Percentiles rank a stretch among this genome's conserved stretches.
phyloP scores from a whole-genome alignment of 2,888 invertebrate species.

The Leucoptera coffeella region DNA sequence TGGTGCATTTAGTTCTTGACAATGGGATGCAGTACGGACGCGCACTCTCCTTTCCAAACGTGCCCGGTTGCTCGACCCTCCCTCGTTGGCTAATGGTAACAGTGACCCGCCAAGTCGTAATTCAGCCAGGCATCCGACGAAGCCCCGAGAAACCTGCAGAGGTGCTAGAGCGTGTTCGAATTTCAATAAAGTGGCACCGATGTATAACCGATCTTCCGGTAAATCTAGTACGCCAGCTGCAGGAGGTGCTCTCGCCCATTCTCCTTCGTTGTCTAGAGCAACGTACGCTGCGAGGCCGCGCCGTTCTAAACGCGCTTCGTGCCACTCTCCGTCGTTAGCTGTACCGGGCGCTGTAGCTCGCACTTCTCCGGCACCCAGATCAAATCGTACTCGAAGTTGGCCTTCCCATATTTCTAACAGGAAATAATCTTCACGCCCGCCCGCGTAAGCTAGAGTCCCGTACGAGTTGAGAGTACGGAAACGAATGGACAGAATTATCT shows the following conservation, averaged over 20 bases:
- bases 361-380: conserved; percentile 88
- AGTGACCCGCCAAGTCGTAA: conserved; percentile 68
- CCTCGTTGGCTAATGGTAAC: conserved; percentile 61
- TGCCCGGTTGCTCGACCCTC: conserved; percentile 17
- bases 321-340: conserved; percentile 56
- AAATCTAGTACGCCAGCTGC: conserved; percentile 80
- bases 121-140: conserved; percentile 88
- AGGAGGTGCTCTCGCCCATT: conserved; percentile 61
- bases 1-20: conserved; percentile 24
- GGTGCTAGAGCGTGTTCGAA: background rate
- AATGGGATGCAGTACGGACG: conserved; percentile 15
- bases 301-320: conserved; percentile 73
- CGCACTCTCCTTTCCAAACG: conserved; percentile 17
- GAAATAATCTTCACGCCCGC: conserved; percentile 85
- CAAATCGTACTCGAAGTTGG: conserved; percentile 66
- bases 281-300: conserved; percentile 74
- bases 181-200: conserved; percentile 85
- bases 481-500: conserved; percentile 70
- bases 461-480: conserved; percentile 78
- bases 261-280: conserved; percentile 72
- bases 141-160: conserved; percentile 73
- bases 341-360: conserved; percentile 61
- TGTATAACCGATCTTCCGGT: conserved; percentile 73
- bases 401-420: conserved; percentile 80
- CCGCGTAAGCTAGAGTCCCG: conserved; percentile 79